Percentiles rank a stretch among this genome's conserved stretches.
Conservation (phyloP, 2,888 invertebrate species). For the Andrena fulva region DNA sequence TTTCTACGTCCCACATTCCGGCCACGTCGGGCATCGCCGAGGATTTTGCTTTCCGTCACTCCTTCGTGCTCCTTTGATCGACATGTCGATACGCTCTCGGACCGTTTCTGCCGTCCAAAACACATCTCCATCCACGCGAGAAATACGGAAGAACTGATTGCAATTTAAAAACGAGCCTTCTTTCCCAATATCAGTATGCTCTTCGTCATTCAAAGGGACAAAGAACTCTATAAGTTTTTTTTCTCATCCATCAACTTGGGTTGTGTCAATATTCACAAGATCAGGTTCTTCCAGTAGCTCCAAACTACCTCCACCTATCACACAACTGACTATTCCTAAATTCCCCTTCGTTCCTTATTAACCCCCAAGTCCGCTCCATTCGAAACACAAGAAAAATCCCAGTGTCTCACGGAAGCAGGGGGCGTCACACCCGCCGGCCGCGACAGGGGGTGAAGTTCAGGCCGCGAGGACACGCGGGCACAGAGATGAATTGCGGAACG, state of each 20-base stretch:
- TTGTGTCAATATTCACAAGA: no score
- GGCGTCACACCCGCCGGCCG: slow-evolving; percentile 20
- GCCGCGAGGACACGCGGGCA: slow-evolving; percentile 42
- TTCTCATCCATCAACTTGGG: no score
- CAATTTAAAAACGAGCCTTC: not conserved
- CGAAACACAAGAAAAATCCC: not conserved
- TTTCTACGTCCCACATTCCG: slow-evolving; percentile 80
- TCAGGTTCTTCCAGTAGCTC: not conserved
- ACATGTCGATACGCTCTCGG: slow-evolving; percentile 64
- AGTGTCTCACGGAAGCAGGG: slow-evolving; percentile 18
- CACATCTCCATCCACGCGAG: slow-evolving; percentile 41
- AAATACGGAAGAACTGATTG: slow-evolving; percentile 4
- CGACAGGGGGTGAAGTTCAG: slow-evolving; percentile 51
- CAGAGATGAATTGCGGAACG: slow-evolving; percentile 76
- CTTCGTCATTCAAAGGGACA: not conserved
- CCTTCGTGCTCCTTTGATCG: slow-evolving; percentile 70
- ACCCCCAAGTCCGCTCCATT: not conserved
- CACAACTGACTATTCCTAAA: not conserved
- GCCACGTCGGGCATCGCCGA: slow-evolving; percentile 76
- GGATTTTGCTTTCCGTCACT: slow-evolving; percentile 78
- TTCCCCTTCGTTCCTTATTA: slow-evolving; percentile 5
- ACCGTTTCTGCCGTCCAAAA: slow-evolving; percentile 39
- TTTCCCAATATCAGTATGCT: not conserved
- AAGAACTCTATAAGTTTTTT: no score
- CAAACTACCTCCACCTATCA: not conserved